Evolutionary conservation across 2,888 invertebrate genomes (phyloP).

Genomic region (Ochropleura plecta): DNA sequence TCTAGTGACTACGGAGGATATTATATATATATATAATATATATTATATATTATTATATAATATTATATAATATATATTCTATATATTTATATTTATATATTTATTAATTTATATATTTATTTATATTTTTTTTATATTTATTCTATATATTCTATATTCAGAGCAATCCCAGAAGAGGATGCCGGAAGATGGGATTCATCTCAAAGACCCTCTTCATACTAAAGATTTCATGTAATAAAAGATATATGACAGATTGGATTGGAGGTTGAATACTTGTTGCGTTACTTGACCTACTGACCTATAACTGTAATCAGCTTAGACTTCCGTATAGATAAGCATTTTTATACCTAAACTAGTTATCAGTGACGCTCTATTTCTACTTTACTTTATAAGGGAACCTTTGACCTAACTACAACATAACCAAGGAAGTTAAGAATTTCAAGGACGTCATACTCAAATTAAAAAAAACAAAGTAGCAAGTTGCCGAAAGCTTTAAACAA

Average conservation of each 20-base stretch:
- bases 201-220: not conserved
- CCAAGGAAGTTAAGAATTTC: not conserved
- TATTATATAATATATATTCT: too few species aligned
- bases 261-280: not conserved
- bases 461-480: too few species aligned
- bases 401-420: not conserved
- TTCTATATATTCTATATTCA: too few species aligned
- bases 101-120: too few species aligned
- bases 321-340: conserved; percentile 57
- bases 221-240: not conserved
- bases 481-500: too few species aligned
- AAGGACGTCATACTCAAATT: not conserved
- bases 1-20: not conserved
- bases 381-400: conserved; percentile 4
- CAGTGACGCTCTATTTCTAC: conserved; percentile 28
- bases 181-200: not conserved
- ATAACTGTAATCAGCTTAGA: conserved; percentile 51
- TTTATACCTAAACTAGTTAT: conserved; percentile 27
- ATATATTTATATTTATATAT: too few species aligned
- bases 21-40: too few species aligned
- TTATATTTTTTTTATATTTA: too few species aligned
- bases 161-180: not conserved
- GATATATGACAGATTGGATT: not conserved
- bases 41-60: too few species aligned
- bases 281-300: conserved; percentile 41